A percentile compares a stretch with the other conserved stretches of the same genome.
Conservation (phyloP, 1,140 invertebrate species). For the Musca vetustissima region DNA sequence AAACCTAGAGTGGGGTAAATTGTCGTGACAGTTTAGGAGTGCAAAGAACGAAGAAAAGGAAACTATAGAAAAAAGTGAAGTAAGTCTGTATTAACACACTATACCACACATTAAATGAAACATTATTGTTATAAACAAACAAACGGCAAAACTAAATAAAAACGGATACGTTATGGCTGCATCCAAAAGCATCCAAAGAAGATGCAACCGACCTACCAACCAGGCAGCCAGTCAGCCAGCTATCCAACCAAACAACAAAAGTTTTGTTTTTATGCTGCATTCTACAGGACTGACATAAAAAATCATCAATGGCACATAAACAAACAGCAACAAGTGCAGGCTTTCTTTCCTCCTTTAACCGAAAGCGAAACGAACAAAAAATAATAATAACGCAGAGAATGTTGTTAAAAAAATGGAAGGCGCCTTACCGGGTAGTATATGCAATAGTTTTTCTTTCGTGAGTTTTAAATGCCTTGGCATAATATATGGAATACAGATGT, state of each 20-base stretch:
- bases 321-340: slow-evolving; percentile 15
- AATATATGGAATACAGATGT: no score
- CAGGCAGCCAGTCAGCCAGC: no score
- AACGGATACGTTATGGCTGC: neutral
- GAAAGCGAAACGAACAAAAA: no score
- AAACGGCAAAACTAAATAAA: neutral
- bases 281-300: neutral
- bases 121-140: slow-evolving; percentile 19
- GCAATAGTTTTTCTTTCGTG: no score
- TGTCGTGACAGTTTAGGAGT: no score
- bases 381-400: no score
- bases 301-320: slow-evolving; percentile 12
- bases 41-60: neutral
- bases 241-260: no score
- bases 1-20: neutral
- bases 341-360: neutral
- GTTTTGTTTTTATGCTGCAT: no score
- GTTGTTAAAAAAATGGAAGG: neutral
- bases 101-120: slow-evolving; percentile 18
- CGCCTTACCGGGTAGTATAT: neutral
- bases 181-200: no score
- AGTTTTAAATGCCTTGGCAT: no score
- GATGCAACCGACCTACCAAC: no score
- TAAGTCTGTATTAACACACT: slow-evolving; percentile 12
- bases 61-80: neutral